These are phyloP conservation scores for Acrossocheilus wenchowensis DNA, from an alignment of 2,797 vertebrate species.

Conservation along the genomic window DNA sequence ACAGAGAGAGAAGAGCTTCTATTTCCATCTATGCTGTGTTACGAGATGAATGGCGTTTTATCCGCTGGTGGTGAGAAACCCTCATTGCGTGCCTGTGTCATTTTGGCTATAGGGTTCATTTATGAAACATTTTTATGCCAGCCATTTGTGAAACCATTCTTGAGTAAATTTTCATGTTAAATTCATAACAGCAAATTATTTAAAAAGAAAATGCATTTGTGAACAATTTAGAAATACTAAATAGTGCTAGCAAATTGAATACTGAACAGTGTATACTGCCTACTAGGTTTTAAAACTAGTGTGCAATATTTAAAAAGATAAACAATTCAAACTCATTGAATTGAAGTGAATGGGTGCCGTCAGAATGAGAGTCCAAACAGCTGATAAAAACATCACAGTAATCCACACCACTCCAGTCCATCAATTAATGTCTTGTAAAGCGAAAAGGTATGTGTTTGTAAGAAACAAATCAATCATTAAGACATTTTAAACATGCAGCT, in stretches of 20 bases:
- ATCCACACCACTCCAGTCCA: not conserved
- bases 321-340: no score
- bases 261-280: not conserved
- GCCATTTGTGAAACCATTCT: not conserved
- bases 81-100: not conserved
- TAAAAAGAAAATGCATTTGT: not conserved
- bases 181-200: not conserved
- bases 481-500: not conserved
- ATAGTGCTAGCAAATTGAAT: not conserved
- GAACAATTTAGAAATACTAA: not conserved
- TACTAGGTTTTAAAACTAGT: not conserved
- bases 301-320: not conserved
- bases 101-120: constrained; percentile 17
- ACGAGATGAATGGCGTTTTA: constrained; percentile 7
- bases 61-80: not conserved
- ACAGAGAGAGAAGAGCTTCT: constrained; percentile 6
- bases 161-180: not conserved
- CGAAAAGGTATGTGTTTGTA: not conserved
- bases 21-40: constrained; percentile 34
- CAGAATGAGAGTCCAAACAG: not conserved
- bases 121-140: not conserved
- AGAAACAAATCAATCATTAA: not conserved
- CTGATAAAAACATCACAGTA: not conserved
- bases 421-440: not conserved
- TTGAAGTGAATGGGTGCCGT: not conserved